These are phyloP conservation scores for Suricata suricatta DNA, from an alignment of 2,113 vertebrate species.

Conservation along the genomic window DNA sequence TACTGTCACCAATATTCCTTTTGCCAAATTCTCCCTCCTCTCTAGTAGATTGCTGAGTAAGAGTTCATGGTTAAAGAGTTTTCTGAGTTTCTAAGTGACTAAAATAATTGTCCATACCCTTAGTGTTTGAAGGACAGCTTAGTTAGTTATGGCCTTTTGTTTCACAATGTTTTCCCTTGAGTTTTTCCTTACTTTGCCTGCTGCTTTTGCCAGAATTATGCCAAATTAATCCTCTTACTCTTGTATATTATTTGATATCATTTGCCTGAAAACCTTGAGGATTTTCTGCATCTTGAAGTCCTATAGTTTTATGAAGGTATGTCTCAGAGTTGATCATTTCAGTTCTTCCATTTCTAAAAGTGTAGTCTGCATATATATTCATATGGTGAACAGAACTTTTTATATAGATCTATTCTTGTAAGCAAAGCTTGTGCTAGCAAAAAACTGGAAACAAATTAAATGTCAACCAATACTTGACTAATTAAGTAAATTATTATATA, in stretches of 20 bases:
- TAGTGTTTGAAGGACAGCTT: neutral
- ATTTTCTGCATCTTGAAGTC: neutral
- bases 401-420: conserved; percentile 14
- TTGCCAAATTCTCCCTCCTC: neutral
- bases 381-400: neutral
- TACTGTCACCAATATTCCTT: neutral
- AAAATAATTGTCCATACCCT: neutral
- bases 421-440: neutral
- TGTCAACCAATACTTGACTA: neutral
- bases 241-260: neutral
- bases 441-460: conserved; percentile 7
- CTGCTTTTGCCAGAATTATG: neutral
- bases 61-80: neutral
- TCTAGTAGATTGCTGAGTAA: neutral
- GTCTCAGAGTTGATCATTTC: neutral
- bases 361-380: neutral
- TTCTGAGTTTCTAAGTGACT: neutral
- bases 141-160: neutral
- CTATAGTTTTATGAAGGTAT: neutral
- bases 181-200: neutral
- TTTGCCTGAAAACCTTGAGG: neutral
- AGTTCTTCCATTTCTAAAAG: neutral
- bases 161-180: neutral
- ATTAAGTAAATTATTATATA: neutral
- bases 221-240: neutral